Evolutionary conservation across 2,113 vertebrate genomes (phyloP).

Genomic region (Oreamnos americanus): DNA sequence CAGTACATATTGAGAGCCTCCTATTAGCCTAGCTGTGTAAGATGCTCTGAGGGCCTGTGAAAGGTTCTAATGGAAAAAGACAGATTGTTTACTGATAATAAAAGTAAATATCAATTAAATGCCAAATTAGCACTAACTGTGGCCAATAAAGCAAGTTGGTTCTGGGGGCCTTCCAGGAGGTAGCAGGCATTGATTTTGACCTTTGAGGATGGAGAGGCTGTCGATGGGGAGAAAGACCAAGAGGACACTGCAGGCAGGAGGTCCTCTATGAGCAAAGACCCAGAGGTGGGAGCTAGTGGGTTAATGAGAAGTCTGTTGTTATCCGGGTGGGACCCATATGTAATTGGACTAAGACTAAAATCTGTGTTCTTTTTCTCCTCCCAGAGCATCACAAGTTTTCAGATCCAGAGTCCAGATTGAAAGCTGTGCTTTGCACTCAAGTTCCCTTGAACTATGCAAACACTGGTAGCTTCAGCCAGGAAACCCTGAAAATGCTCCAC

Average conservation of each 20-base stretch:
- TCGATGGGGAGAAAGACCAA: not conserved
- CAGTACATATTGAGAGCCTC: not conserved
- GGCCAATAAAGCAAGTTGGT: not conserved
- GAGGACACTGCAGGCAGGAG: not conserved
- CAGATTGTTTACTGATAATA: not conserved
- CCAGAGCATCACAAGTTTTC: conserved; percentile 13
- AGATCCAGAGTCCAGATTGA: conserved; percentile 66
- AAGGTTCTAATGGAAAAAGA: not conserved
- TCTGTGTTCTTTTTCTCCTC: not conserved
- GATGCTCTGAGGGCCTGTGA: not conserved
- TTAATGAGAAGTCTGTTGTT: not conserved
- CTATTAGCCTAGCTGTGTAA: not conserved
- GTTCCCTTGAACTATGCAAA: not conserved
- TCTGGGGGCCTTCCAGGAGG: not conserved
- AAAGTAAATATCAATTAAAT: not conserved
- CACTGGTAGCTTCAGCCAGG: not conserved
- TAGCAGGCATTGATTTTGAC: not conserved
- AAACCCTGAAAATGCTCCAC: not conserved
- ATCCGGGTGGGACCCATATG: not conserved
- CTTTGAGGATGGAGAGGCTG: not conserved
- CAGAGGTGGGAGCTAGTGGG: not conserved
- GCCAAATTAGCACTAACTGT: not conserved
- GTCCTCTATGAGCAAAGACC: not conserved
- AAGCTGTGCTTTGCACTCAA: not conserved
- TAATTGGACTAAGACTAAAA: not conserved